phyloP scores from a whole-genome alignment of 2,797 vertebrate species.

The Ptychobarbus kaznakovi region DNA sequence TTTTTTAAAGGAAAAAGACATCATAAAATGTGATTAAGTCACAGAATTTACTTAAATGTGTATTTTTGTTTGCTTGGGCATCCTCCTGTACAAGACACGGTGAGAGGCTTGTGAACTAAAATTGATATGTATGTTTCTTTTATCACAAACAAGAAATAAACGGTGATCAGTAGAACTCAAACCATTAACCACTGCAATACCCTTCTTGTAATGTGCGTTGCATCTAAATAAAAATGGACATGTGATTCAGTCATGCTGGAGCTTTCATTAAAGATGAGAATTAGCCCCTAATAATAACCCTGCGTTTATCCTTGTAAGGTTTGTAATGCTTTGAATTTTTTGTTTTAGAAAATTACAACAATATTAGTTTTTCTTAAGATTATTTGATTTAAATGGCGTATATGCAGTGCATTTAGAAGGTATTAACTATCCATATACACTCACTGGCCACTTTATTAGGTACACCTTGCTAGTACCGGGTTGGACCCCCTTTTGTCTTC shows the following conservation, averaged over 20 bases:
- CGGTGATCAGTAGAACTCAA: background rate
- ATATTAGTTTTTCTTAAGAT: background rate
- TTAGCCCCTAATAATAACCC: background rate
- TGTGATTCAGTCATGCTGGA: background rate
- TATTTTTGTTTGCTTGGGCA: background rate
- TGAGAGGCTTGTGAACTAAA: constrained; percentile 1
- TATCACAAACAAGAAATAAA: constrained; percentile 20
- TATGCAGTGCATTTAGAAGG: background rate
- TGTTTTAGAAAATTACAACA: background rate
- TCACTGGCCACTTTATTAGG: too few species aligned
- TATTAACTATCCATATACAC: background rate
- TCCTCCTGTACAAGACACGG: background rate
- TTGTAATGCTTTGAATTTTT: too few species aligned
- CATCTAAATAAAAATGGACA: constrained; percentile 27
- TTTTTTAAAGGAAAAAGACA: background rate
- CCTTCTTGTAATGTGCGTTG: background rate
- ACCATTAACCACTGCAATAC: background rate
- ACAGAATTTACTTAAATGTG: background rate
- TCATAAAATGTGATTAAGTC: background rate
- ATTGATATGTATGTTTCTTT: background rate
- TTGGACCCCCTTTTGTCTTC: too few species aligned
- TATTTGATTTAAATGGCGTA: background rate
- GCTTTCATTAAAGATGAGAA: background rate
- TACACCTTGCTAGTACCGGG: too few species aligned
- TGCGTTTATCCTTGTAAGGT: background rate